Conservation (phyloP, 2,113 vertebrate genomes). For the Petroica traversi region DNA sequence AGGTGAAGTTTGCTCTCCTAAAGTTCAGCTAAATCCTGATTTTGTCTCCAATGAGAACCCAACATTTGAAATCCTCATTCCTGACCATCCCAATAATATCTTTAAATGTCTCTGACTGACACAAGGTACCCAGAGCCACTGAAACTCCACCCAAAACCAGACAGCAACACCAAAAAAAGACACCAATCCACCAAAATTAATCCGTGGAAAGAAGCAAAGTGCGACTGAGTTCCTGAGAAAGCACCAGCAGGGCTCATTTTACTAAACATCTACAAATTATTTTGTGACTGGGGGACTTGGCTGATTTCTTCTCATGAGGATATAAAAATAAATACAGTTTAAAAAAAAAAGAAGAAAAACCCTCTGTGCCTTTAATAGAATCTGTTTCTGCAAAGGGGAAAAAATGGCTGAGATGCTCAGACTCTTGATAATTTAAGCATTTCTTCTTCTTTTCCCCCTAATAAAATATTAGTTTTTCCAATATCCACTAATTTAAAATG, state of each 20-base stretch:
- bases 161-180: not conserved
- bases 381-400: not conserved
- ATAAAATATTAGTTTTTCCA: not conserved
- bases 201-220: not conserved
- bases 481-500: not conserved
- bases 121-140: not conserved
- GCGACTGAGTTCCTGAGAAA: not conserved
- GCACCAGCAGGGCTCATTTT: not conserved
- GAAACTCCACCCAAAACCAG: not conserved
- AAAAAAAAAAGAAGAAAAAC: not conserved
- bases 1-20: not conserved
- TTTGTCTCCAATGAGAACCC: not conserved
- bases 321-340: not conserved
- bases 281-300: rapidly evolving
- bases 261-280: not conserved
- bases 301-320: not conserved
- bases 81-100: not conserved
- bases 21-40: not conserved
- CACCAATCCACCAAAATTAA: not conserved
- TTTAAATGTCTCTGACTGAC: rapidly evolving
- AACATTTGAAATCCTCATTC: not conserved
- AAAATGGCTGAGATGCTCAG: not conserved
- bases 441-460: not conserved
- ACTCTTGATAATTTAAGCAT: not conserved
- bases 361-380: not conserved